Base-by-base conservation (phyloP, 2,888 invertebrate genomes). In the Sminthurides aquaticus region DNA sequence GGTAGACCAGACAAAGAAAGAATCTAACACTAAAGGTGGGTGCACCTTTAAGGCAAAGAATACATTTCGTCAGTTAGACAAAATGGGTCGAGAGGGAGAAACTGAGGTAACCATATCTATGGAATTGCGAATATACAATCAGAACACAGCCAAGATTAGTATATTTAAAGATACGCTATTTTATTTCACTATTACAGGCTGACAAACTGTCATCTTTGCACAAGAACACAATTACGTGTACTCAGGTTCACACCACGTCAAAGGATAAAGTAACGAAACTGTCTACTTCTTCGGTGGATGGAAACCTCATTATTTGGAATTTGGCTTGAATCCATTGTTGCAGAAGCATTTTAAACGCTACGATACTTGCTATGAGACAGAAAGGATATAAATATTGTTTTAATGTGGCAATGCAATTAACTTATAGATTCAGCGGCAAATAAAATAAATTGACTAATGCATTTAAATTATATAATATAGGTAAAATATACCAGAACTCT, bases 221-320 rank as follows among this genome's bases (percentile, higher is more conserved):
- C 81, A 98, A 99, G 81, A 99, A 99, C 79, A 91, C 97, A 54
- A 95, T 99, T 72, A 91, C 90, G 75, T 91, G 88, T 77, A 84
- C 92, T 61, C 85, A 86, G 74, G 80, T 90, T 34, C 88, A 87
- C 78, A 82, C 84, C 63, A 91, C 91, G 0, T 85, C 85, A 43
- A 91, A 90, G 77, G 83, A 82, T 3, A 84, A 85, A 67, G 87
- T 88, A 59, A 84, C 82, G 60, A 91, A 91, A 79, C 87, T 98
- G 74, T 92, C 93, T 75, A 96, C 96, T 60, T 90, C 92, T 62
- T 94, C 95, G 55, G 84, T 95, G 71, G 99, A 99, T 80, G 98
- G 97, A 11, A 91, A 92, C 78, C 84, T 99, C 71, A 93, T 96
- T 73, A 87, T 98, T 77, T 99, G 99, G 99, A 94, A 95, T 78